phyloP scores from a whole-genome alignment of 2,797 vertebrate species.

The Halcyon badia region DNA sequence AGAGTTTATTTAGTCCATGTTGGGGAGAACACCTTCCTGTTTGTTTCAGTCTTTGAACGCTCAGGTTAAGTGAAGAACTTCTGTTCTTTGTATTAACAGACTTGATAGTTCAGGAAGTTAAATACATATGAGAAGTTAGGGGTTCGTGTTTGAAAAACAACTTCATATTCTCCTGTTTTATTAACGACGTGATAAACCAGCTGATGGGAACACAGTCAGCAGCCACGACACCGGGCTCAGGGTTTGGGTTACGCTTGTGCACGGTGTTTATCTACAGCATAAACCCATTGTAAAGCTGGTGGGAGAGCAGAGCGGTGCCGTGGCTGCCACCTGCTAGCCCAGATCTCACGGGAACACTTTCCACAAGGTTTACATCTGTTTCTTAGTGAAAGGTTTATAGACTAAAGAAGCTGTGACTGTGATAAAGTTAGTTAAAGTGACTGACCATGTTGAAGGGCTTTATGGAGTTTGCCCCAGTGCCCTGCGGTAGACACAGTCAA shows the following conservation, averaged over 20 bases:
- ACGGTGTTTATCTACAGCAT: fast-evolving
- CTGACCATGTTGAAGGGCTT: not conserved
- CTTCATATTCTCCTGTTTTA: not conserved
- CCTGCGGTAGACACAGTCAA: too few relatives aligned
- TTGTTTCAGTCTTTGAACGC: not conserved
- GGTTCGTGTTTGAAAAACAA: not conserved
- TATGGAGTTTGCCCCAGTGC: not conserved
- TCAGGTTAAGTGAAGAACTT: not conserved
- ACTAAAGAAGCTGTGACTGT: not conserved
- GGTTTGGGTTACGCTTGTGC: too few relatives aligned
- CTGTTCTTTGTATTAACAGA: not conserved
- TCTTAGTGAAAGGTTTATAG: not conserved
- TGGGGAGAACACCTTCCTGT: not conserved
- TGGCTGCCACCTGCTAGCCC: not conserved
- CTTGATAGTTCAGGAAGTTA: not conserved
- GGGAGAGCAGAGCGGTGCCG: too few relatives aligned
- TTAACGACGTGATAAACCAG: not conserved
- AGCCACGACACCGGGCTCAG: too few relatives aligned
- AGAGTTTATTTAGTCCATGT: not conserved
- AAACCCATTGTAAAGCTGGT: not conserved
- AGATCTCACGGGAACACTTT: not conserved
- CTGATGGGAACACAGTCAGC: fast-evolving
- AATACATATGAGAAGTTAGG: not conserved
- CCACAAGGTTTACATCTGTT: not conserved
- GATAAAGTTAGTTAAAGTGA: not conserved